These are phyloP conservation scores for Nymphalis c-album DNA, from an alignment of 2,888 invertebrate genomes.

Conservation along the genomic window DNA sequence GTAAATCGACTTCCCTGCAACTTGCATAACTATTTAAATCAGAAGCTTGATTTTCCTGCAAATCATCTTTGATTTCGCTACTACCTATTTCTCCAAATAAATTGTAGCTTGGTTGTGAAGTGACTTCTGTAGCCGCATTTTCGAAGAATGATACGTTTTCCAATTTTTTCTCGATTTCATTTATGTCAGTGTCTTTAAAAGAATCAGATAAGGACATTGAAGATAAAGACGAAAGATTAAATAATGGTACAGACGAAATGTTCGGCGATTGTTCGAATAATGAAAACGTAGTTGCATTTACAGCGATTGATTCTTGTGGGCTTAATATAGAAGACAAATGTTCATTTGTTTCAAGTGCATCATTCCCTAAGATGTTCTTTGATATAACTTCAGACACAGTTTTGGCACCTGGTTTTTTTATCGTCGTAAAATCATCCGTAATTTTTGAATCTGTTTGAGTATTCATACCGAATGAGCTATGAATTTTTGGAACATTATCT, in stretches of 20 bases:
- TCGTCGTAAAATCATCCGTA: background rate
- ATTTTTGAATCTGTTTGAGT: background rate
- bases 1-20: slow-evolving; percentile 62
- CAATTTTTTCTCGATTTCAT: slow-evolving; percentile 21
- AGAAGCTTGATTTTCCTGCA: slow-evolving; percentile 41
- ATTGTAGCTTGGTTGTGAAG: slow-evolving; percentile 5
- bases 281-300: slow-evolving; percentile 20
- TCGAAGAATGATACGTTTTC: slow-evolving; percentile 20
- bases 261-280: slow-evolving; percentile 24
- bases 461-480: background rate
- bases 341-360: background rate
- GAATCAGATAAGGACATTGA: slow-evolving; percentile 10
- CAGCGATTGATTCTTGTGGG: background rate
- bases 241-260: slow-evolving; percentile 19
- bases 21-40: slow-evolving; percentile 69
- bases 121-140: background rate
- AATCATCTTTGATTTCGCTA: slow-evolving; percentile 36
- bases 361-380: background rate
- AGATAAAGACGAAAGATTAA: slow-evolving; percentile 24
- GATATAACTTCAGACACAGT: background rate
- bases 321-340: background rate
- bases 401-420: background rate
- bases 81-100: slow-evolving; percentile 27
- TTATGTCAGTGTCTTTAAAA: slow-evolving; percentile 10
- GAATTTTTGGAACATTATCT: background rate